Percentiles rank a stretch among this genome's conserved stretches.
phyloP scores from a whole-genome alignment of 2,113 vertebrate genomes.

The Spea bombifrons region DNA sequence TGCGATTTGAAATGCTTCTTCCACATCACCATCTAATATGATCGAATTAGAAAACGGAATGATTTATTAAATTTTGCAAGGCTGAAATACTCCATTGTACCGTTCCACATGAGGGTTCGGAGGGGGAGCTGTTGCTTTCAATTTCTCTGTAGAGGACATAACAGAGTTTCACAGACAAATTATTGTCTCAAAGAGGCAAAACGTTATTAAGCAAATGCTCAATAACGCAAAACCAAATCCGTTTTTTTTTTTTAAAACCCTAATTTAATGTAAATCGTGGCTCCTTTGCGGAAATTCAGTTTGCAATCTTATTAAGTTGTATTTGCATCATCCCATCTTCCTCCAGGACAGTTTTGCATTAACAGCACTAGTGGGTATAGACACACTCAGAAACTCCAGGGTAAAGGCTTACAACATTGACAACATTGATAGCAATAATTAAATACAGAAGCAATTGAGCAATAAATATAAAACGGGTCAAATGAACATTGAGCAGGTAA shows the following conservation, averaged over 20 bases:
- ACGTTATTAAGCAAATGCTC: conserved; percentile 85
- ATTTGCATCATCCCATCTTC: conserved; percentile 72
- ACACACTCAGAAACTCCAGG: conserved; percentile 60
- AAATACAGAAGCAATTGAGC: conserved; percentile 25
- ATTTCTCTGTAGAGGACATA: conserved; percentile 70
- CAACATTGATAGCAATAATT: conserved; percentile 58
- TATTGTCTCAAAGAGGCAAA: conserved; percentile 74
- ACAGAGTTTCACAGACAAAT: conserved; percentile 68
- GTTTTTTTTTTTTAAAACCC: conserved; percentile 78
- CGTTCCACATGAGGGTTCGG: conserved; percentile 68
- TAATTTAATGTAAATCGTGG: conserved; percentile 82
- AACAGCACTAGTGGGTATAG: conserved; percentile 64
- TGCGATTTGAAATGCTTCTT: conserved; percentile 76
- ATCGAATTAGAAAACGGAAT: conserved; percentile 85
- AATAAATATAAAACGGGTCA: background rate
- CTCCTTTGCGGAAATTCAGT: conserved; percentile 76
- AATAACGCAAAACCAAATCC: conserved; percentile 81
- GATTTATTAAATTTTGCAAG: conserved; percentile 78
- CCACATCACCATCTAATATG: conserved; percentile 85
- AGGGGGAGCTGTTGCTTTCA: conserved; percentile 81
- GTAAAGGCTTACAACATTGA: conserved; percentile 8
- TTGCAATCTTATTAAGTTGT: conserved; percentile 79
- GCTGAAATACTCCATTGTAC: conserved; percentile 78
- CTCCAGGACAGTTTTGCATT: conserved; percentile 75
- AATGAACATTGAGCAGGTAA: too few relatives aligned